A percentile compares a stretch with the other conserved stretches of the same genome.
These are phyloP conservation scores for Semaprochilodus insignis DNA, from an alignment of 2,797 vertebrate species.

Conservation along the genomic window DNA sequence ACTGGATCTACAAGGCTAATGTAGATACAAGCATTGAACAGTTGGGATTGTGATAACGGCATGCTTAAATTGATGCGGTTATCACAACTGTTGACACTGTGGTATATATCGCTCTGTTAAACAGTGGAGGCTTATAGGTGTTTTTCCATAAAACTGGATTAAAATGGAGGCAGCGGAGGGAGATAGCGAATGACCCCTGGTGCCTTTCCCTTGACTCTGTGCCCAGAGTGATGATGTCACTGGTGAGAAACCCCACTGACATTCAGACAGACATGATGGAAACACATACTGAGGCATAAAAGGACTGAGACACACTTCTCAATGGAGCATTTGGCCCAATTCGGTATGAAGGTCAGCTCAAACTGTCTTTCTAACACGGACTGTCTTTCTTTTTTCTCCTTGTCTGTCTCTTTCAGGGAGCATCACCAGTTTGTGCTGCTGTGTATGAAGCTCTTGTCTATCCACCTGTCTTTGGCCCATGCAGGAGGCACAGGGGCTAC, in stretches of 20 bases:
- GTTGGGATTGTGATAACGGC: too few relatives aligned
- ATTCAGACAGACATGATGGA: background rate
- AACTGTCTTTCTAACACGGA: background rate
- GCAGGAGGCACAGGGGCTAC: slow-evolving; percentile 82
- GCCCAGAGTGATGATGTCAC: slow-evolving; percentile 32
- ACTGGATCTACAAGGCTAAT: too few relatives aligned
- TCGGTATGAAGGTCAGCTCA: slow-evolving; percentile 31
- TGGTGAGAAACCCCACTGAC: slow-evolving; percentile 12
- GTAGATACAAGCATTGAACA: too few relatives aligned
- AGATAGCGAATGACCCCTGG: too few relatives aligned
- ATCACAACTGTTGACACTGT: too few relatives aligned
- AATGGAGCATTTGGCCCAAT: slow-evolving; percentile 31
- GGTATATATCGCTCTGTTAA: too few relatives aligned
- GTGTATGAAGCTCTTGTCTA: slow-evolving; percentile 85
- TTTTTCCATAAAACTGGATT: too few relatives aligned
- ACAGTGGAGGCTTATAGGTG: too few relatives aligned
- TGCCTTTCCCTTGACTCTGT: slow-evolving; percentile 14
- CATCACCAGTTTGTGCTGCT: slow-evolving; percentile 85
- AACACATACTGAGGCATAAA: background rate
- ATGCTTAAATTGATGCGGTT: too few relatives aligned
- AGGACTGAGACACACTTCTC: slow-evolving; percentile 1
- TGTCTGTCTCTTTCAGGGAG: slow-evolving; percentile 71
- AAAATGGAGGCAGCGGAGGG: background rate
- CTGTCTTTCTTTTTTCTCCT: background rate
- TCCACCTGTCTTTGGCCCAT: slow-evolving; percentile 85